phyloP scores from a whole-genome alignment of 2,888 invertebrate genomes.

The Erannis defoliaria region DNA sequence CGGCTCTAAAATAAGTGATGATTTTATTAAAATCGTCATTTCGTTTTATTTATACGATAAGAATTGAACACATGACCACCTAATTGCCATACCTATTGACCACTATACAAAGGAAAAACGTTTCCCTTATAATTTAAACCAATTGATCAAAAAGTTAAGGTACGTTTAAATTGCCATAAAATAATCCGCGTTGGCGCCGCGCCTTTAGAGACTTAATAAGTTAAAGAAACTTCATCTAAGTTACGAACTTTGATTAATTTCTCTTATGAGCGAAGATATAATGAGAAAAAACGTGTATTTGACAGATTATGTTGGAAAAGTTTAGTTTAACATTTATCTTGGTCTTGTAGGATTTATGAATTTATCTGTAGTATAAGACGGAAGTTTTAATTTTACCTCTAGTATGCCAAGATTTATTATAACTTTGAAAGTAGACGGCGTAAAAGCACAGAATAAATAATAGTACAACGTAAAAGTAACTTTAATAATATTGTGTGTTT shows the following conservation, averaged over 20 bases:
- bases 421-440: neutral
- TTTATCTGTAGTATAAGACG: conserved; percentile 36
- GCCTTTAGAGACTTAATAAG: conserved; percentile 43
- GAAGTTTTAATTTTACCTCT: neutral
- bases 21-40: no score
- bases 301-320: conserved; percentile 52
- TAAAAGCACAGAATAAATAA: no score
- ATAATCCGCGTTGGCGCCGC: conserved; percentile 6
- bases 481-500: no score
- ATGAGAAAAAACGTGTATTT: conserved; percentile 55
- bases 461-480: no score
- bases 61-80: neutral
- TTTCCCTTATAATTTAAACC: conserved; percentile 7
- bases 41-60: neutral
- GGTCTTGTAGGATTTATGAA: conserved; percentile 46
- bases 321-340: conserved; percentile 51
- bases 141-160: conserved; percentile 19
- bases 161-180: conserved; percentile 12
- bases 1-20: no score
- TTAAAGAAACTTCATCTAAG: conserved; percentile 53
- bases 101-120: neutral
- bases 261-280: conserved; percentile 47
- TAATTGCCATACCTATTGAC: neutral
- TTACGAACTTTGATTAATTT: conserved; percentile 58
- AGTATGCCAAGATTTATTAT: neutral